These are phyloP conservation scores for Odobenus rosmarus DNA, from an alignment of 2,113 vertebrate genomes.

Conservation along the genomic window DNA sequence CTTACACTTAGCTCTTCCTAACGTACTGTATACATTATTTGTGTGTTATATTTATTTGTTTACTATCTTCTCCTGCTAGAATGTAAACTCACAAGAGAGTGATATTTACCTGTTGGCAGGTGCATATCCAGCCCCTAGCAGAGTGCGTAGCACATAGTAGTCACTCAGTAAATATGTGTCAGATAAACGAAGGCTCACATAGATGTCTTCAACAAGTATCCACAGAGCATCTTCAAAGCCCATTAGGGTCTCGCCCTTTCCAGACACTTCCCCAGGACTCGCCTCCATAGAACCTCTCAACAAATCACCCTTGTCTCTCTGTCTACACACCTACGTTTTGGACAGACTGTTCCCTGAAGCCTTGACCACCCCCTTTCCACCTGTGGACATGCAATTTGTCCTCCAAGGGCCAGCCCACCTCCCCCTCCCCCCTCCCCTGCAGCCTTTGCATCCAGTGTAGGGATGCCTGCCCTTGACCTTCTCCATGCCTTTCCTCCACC, in stretches of 20 bases:
- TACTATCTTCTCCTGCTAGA: background rate
- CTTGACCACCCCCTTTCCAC: background rate
- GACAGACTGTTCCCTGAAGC: background rate
- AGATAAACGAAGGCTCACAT: background rate
- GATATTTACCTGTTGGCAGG: background rate
- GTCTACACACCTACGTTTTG: background rate
- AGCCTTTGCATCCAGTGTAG: accelerated
- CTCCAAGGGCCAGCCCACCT: background rate
- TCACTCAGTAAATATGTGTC: background rate
- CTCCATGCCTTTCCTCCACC: background rate
- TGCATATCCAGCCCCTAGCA: background rate
- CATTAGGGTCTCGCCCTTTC: background rate
- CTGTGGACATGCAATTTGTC: background rate
- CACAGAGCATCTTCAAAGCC: background rate
- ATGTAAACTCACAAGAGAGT: background rate
- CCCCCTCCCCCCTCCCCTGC: accelerated
- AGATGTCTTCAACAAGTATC: background rate
- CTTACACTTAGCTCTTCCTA: background rate
- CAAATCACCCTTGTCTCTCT: background rate
- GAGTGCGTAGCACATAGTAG: background rate
- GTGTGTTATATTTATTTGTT: background rate
- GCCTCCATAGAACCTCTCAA: background rate
- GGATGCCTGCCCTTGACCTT: background rate
- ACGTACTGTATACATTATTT: no score
- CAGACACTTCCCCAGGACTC: background rate